phyloP scores from a whole-genome alignment of 2,888 invertebrate species.

The Dryadula phaetusa region DNA sequence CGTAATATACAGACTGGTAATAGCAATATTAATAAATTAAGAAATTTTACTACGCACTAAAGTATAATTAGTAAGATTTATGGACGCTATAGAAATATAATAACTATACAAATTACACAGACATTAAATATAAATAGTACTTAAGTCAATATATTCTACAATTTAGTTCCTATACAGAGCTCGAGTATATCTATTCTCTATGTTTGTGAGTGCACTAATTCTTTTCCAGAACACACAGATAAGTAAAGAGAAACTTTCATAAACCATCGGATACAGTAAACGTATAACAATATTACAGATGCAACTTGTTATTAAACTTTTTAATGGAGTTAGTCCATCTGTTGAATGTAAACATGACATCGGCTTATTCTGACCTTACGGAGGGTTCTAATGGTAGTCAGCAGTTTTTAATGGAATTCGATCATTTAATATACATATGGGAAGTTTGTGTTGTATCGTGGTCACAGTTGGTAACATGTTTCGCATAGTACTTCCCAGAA shows the following conservation, averaged over 20 bases:
- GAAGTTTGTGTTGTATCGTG: conserved; percentile 15
- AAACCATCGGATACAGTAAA: not conserved
- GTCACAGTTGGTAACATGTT: conserved; percentile 18
- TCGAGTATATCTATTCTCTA: not conserved
- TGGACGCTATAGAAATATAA: too few relatives aligned
- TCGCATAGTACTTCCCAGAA: conserved; percentile 14
- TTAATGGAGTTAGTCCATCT: conserved; percentile 23
- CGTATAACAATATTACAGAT: conserved; percentile 14
- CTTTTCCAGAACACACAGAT: conserved; percentile 1
- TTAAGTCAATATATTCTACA: not conserved
- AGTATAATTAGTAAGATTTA: too few relatives aligned
- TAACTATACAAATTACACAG: not conserved
- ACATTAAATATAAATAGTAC: not conserved
- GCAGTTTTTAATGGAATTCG: conserved; percentile 36
- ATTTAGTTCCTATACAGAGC: not conserved
- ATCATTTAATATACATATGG: conserved; percentile 33
- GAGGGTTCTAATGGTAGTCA: conserved; percentile 33
- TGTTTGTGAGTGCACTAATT: not conserved
- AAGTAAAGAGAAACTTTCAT: conserved; percentile 8
- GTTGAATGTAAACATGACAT: conserved; percentile 23
- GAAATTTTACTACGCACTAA: too few relatives aligned
- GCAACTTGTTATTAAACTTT: conserved; percentile 24
- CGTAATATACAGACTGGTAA: too few relatives aligned
- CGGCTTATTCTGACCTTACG: conserved; percentile 15
- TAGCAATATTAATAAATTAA: too few relatives aligned